Percentiles rank a stretch among this genome's conserved stretches.
Conservation (phyloP, 37 sponge, comb jelly and placozoan genomes). For the Haliclona indistincta region DNA sequence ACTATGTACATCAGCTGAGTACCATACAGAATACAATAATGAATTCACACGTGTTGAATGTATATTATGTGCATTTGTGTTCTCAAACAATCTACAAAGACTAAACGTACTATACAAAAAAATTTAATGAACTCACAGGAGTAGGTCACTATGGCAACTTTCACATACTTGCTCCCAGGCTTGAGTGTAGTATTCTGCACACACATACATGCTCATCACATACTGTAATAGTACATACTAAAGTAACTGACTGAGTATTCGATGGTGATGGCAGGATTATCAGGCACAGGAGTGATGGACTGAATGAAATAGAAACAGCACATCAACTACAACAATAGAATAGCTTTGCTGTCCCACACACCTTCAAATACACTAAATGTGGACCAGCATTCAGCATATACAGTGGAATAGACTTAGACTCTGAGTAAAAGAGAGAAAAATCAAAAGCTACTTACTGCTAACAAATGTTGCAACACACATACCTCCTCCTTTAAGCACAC, state of each 20-base stretch:
- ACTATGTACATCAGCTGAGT: not conserved
- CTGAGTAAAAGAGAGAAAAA: not conserved
- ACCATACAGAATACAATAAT: not conserved
- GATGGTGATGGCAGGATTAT: conserved; percentile 40
- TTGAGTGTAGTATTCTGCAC: conserved; percentile 41
- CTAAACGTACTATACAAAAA: not conserved
- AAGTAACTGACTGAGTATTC: conserved; percentile 37
- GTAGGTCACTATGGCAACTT: conserved; percentile 36
- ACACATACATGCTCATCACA: not conserved
- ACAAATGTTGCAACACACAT: not conserved
- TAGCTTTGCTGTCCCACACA: not conserved
- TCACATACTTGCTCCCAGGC: conserved; percentile 56
- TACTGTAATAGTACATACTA: not conserved
- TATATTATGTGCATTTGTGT: not conserved
- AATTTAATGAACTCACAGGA: not conserved
- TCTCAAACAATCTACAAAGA: not conserved
- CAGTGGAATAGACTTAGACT: conserved; percentile 40
- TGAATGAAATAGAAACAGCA: conserved; percentile 11
- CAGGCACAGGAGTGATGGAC: conserved; percentile 54
- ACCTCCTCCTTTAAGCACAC: conserved; percentile 56
- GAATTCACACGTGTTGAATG: not conserved
- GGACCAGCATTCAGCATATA: conserved; percentile 64
- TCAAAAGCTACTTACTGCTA: not conserved
- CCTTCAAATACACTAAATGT: conserved; percentile 51
- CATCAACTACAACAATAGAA: not conserved